phyloP scores from a whole-genome alignment of 2,888 invertebrate genomes.

The Pecten maximus region DNA sequence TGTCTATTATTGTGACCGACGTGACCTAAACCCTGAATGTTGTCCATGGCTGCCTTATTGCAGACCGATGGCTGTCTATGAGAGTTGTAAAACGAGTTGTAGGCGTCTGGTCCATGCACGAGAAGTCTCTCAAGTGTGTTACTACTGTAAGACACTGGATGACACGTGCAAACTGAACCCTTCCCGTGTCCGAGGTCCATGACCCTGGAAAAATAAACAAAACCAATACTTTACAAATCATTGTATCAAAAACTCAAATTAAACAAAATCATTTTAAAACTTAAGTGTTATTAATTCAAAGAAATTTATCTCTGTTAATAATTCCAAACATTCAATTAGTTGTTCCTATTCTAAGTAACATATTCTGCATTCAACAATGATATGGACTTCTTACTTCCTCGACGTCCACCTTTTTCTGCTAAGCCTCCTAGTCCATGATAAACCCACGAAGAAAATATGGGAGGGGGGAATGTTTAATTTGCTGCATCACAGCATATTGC shows the following conservation, averaged over 20 bases:
- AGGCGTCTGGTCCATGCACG: constrained; percentile 15
- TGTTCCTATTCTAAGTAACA: too few relatives aligned
- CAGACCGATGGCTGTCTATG: neutral
- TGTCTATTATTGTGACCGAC: constrained; percentile 36
- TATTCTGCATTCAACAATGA: too few relatives aligned
- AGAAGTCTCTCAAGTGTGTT: constrained; percentile 43
- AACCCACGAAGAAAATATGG: neutral
- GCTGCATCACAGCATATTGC: neutral
- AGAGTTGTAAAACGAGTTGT: neutral
- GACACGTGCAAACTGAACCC: constrained; percentile 55
- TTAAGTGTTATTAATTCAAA: too few relatives aligned
- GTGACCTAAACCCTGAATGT: constrained; percentile 42
- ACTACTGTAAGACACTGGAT: constrained; percentile 50
- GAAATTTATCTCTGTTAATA: too few relatives aligned
- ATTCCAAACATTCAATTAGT: too few relatives aligned
- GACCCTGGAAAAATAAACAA: neutral
- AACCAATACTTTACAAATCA: neutral
- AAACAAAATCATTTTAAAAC: too few relatives aligned
- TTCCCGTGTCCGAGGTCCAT: constrained; percentile 40
- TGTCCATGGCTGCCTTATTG: neutral
- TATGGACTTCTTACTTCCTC: too few relatives aligned
- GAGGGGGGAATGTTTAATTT: neutral
- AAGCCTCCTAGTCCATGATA: neutral
- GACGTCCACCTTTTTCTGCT: too few relatives aligned
- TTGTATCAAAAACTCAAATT: too few relatives aligned